Base-by-base conservation (phyloP, 1,140 invertebrate genomes). In the Armadillidium nasatum region DNA sequence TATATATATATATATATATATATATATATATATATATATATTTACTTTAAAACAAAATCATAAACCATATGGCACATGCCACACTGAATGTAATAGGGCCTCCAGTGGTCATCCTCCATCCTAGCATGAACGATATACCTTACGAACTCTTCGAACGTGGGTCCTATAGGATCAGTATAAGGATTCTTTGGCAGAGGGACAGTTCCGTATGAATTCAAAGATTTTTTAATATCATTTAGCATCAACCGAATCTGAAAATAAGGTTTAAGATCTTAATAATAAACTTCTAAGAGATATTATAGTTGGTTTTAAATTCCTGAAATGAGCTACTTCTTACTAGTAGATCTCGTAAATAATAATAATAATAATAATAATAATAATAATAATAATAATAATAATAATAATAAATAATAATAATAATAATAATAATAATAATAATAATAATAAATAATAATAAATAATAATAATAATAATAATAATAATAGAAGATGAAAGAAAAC, bases 51-150 rank as follows among this genome's bases (percentile, higher is more conserved):
- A n/a, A 74, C 15, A 13, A 50, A 7, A 44, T 74, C 50, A 23
- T 74, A 74, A 9, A 44, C 68, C 33, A 74, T 74, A 44, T 66
- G n/a, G 43, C 73, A 74, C 4, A 67, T 15, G 13, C 45, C 73
- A 33, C 73, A 74, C 54, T 74, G 73, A 2, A 67, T n/a, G 54
- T 74, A 33, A 44, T 21, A 74, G 19, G 73, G 73, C 11, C 73
- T 45, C 73, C 73, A 74, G 23, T 74, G 73, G 19, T 74, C 73
- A 54, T 74, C 73, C 15, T 74, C 73, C 4, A 60, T 13, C 15
- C n/a, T 6, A 3, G 54, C 13, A 50, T 60, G 21, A 6, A 74
- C 19, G 73, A 74, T 74, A 67, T 67, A 74, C 73, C 66, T 54
- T 19, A 74, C 60, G 21, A 74, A 74, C 60, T 74, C 73, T 10